phyloP scores from a whole-genome alignment of 2,113 vertebrate species.

The Ceyx cyanopectus region DNA sequence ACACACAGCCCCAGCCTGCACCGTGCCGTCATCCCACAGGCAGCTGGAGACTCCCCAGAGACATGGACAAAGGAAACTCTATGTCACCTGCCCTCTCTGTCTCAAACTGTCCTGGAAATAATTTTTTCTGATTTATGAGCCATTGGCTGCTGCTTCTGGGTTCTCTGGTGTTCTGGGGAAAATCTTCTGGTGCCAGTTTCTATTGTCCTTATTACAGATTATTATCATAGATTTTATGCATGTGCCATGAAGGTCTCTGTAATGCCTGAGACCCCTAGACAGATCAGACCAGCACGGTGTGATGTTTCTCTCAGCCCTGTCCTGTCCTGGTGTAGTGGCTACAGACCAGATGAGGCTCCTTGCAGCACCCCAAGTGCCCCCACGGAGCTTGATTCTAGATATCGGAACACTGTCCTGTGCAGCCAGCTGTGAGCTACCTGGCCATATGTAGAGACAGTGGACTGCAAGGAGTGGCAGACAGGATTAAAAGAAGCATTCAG shows the following conservation, averaged over 20 bases:
- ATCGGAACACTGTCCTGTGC: not conserved
- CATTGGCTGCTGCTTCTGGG: not conserved
- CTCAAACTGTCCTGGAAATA: not conserved
- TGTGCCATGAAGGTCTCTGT: not conserved
- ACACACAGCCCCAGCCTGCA: not conserved
- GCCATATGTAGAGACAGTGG: too few relatives aligned
- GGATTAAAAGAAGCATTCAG: not conserved
- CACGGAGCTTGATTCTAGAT: not conserved
- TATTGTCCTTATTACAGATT: not conserved
- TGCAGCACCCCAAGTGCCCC: accelerated
- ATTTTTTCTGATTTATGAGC: not conserved
- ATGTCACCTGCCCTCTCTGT: not conserved
- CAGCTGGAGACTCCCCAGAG: not conserved
- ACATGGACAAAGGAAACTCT: not conserved
- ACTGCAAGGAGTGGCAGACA: accelerated
- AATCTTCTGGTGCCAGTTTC: not conserved
- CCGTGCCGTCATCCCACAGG: not conserved
- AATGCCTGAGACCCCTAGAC: not conserved
- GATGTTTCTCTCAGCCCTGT: not conserved
- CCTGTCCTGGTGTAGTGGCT: not conserved
- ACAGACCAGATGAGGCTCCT: not conserved
- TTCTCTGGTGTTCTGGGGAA: not conserved
- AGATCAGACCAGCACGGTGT: not conserved
- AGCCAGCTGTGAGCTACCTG: not conserved
- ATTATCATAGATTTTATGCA: too few relatives aligned